phyloP scores from a whole-genome alignment of 2,797 vertebrate genomes.

The Syngnathus rostellatus region DNA sequence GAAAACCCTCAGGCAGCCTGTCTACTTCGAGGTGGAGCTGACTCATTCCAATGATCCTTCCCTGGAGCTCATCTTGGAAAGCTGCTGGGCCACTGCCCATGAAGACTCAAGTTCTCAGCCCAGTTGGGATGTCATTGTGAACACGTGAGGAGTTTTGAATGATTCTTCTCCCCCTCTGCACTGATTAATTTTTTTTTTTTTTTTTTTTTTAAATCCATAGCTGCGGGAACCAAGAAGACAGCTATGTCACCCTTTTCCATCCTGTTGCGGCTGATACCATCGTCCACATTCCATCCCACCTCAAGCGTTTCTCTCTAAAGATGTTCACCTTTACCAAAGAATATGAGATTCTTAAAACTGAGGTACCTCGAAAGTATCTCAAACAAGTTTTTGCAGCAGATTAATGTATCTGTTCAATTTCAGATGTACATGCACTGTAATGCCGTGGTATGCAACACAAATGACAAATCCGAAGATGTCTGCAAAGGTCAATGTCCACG shows the following conservation, averaged over 20 bases:
- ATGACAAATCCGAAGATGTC: conserved; percentile 25
- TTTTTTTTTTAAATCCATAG: conserved; percentile 38
- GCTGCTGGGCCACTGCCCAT: conserved; percentile 67
- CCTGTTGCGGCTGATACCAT: conserved; percentile 29
- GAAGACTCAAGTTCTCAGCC: conserved; percentile 49
- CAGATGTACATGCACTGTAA: conserved; percentile 81
- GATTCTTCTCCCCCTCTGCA: fast-evolving
- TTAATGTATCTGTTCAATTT: background rate
- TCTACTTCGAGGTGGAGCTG: conserved; percentile 69
- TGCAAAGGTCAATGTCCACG: conserved; percentile 65
- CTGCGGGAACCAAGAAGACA: conserved; percentile 59
- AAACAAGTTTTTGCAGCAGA: fast-evolving
- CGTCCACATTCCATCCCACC: conserved; percentile 58
- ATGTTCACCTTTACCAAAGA: conserved; percentile 74
- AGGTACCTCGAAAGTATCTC: conserved; percentile 45
- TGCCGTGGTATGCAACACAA: conserved; percentile 68
- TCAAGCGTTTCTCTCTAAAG: conserved; percentile 79
- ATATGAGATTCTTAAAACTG: conserved; percentile 45
- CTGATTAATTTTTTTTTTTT: too few species aligned
- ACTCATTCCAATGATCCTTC: conserved; percentile 50
- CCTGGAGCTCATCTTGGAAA: conserved; percentile 62
- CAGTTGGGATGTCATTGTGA: conserved; percentile 69
- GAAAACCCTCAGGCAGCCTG: conserved; percentile 53
- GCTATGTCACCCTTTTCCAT: conserved; percentile 48
- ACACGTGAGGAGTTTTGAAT: conserved; percentile 41